Percentiles rank a stretch among this genome's conserved stretches.
phyloP scores from a whole-genome alignment of 2,888 invertebrate species.

The Periphyllus acericola region DNA sequence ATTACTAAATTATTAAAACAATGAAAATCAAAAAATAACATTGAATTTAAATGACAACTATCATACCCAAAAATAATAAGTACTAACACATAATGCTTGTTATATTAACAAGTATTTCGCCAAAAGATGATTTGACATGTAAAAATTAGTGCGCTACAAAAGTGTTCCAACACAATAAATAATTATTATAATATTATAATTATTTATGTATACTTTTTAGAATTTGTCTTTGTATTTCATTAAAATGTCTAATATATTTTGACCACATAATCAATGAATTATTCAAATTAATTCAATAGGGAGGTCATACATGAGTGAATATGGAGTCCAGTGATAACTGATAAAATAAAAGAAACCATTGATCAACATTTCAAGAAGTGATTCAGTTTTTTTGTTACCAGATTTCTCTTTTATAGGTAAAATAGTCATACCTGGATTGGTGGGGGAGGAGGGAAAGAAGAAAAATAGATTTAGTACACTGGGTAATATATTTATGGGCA shows the following conservation, averaged over 20 bases:
- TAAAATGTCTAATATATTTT: not conserved
- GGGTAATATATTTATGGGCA: not conserved
- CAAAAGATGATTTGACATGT: no score
- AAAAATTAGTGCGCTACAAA: no score
- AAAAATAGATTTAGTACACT: no score
- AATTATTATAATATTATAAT: no score
- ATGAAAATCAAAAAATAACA: no score
- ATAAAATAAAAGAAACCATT: constrained; percentile 16
- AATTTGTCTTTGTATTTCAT: not conserved
- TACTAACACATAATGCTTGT: no score
- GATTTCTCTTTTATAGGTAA: constrained; percentile 36
- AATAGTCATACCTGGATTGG: not conserved
- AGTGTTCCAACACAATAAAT: no score
- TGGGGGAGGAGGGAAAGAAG: not conserved
- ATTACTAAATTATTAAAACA: no score
- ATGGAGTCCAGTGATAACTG: constrained; percentile 14
- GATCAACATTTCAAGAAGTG: constrained; percentile 31
- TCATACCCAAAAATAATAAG: no score
- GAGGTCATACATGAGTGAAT: constrained; percentile 34
- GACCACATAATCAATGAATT: not conserved
- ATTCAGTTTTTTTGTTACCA: constrained; percentile 2
- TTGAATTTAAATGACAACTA: no score
- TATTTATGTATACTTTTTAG: no score
- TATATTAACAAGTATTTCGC: no score
- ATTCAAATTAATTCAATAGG: not conserved